These are phyloP conservation scores for Canis aureus DNA, from an alignment of 2,113 vertebrate species.

Conservation along the genomic window DNA sequence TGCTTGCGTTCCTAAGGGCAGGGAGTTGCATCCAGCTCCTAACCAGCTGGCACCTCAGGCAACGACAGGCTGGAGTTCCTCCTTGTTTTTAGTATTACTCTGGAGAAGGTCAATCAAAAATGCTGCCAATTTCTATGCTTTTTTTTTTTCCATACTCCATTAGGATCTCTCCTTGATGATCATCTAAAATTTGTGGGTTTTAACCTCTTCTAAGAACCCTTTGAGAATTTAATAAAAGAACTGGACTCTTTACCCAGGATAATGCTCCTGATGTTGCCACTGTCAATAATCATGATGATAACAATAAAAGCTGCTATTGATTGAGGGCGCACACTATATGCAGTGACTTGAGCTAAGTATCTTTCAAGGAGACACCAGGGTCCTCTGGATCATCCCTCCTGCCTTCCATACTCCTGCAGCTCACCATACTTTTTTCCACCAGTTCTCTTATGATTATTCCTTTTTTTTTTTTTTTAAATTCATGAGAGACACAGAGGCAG, in stretches of 20 bases:
- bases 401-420: background rate
- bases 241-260: background rate
- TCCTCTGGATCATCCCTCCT: background rate
- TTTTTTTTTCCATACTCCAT: background rate
- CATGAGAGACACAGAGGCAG: too few species aligned
- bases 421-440: background rate
- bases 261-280: background rate
- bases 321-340: background rate
- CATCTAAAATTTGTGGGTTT: background rate
- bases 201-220: background rate
- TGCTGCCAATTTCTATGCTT: background rate
- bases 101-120: background rate
- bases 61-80: background rate
- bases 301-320: background rate
- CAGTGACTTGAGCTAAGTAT: background rate
- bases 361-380: background rate
- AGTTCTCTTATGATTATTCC: background rate
- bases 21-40: background rate
- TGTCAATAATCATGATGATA: background rate
- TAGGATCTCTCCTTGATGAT: background rate
- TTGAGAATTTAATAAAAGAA: background rate
- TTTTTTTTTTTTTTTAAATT: too few species aligned
- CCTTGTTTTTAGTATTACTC: background rate
- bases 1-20: background rate
- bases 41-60: background rate